Percentiles rank a stretch among this genome's conserved stretches.
phyloP scores from a whole-genome alignment of 2,113 vertebrate species.

The Rattus rattus region DNA sequence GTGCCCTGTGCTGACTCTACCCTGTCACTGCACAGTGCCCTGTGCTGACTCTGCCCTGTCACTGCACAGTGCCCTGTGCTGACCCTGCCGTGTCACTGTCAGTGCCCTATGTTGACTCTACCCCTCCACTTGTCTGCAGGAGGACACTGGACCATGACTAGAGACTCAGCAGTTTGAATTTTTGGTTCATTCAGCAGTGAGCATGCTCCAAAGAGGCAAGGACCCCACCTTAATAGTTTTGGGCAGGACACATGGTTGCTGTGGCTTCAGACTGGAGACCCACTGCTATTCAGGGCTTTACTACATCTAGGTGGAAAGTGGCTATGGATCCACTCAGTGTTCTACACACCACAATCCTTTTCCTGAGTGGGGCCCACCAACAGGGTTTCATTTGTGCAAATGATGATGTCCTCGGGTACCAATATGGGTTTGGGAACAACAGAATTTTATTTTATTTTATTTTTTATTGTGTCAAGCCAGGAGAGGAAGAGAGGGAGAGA shows the following conservation, averaged over 20 bases:
- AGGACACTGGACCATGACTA: background rate
- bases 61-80: too few species aligned
- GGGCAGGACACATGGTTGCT: background rate
- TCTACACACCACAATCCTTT: background rate
- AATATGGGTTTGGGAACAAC: background rate
- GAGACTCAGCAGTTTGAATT: background rate
- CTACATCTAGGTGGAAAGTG: background rate
- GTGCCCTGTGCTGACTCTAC: too few species aligned
- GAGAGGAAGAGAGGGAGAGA: too few species aligned
- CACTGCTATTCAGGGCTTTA: too few species aligned
- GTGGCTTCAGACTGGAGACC: background rate
- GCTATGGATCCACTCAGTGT: background rate
- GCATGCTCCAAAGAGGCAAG: too few species aligned
- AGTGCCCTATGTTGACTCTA: background rate
- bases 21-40: too few species aligned
- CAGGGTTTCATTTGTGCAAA: background rate
- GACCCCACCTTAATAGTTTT: background rate
- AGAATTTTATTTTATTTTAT: background rate
- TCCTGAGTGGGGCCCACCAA: rapidly evolving
- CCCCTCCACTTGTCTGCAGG: background rate
- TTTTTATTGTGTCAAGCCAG: too few species aligned
- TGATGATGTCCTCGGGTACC: background rate
- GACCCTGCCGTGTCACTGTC: background rate
- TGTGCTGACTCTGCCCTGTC: too few species aligned
- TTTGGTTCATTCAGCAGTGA: too few species aligned